Evolutionary conservation across 2,797 vertebrate species (phyloP).

Genomic region (Sebastes elongatus): DNA sequence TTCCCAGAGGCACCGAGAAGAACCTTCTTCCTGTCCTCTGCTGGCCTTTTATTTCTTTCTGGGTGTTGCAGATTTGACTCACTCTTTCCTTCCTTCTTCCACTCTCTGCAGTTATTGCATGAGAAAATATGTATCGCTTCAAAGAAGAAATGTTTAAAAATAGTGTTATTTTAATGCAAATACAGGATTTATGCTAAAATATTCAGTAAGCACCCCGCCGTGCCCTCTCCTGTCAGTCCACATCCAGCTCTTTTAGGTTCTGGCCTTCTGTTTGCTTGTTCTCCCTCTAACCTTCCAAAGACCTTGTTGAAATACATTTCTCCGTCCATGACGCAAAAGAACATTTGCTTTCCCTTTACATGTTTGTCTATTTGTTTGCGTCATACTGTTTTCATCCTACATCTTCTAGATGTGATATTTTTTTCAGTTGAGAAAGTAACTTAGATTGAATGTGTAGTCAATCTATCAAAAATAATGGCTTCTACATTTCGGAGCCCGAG

Average conservation of each 20-base stretch:
- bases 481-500: too few species aligned
- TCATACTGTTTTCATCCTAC: background rate
- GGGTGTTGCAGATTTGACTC: background rate
- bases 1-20: background rate
- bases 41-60: conserved; percentile 1
- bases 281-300: conserved; percentile 5
- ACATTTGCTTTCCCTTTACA: background rate
- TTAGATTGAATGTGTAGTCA: background rate
- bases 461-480: background rate
- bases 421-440: background rate
- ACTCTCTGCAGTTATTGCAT: conserved; percentile 7
- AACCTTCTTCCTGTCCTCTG: conserved; percentile 11
- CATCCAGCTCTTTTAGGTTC: background rate
- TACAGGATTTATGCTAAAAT: conserved; percentile 29
- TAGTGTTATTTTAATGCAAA: conserved; percentile 40
- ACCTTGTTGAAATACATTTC: conserved; percentile 3
- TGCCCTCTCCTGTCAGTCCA: conserved; percentile 33
- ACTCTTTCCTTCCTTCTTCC: background rate
- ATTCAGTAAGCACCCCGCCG: conserved; percentile 30
- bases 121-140: conserved; percentile 26
- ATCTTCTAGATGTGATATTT: background rate
- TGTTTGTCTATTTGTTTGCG: background rate
- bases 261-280: background rate
- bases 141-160: conserved; percentile 25
- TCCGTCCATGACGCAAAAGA: background rate